Evolutionary conservation across 2,113 vertebrate genomes (phyloP), one percentile per base, ranked within the genome.

Genomic region (Eurystomus gularis): DNA sequence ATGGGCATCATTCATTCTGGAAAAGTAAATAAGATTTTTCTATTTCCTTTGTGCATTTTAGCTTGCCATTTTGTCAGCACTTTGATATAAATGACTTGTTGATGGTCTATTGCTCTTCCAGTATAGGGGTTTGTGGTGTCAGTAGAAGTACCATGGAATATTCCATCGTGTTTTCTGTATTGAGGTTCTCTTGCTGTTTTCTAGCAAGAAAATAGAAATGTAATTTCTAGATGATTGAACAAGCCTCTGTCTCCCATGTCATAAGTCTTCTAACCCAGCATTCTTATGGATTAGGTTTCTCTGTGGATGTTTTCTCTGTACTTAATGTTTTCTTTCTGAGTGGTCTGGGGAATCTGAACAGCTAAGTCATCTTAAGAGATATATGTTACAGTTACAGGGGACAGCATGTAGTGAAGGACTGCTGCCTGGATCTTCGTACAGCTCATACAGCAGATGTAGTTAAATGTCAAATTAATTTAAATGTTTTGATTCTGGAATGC

Each of bases 401-500:
- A 54, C 37, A 54, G 69, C 23, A 19, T 3, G 0, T 26, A 79
- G 72, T 0, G 3, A 58, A 54, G 54, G 65, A 79, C 64, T 86
- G 46, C 49, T 0, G 1, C 24, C 42, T 64, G 33, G 5, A 42
- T 58, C 86, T 90, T 90, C 2, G 0, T 83, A 25, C 49, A 66
- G 54, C 88, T 93, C 18, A 4, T 15, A 17, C 19, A 93, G 60
- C 88, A 93, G 94, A 93, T 91, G 69, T 42, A 94, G 39, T 68
- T 94, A 95, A 96, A 94, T 94, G 95, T 82, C 89, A 94, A 48
- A 82, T 87, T 51, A 68, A 64, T 94, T 79, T 79, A 76, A 76
- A 82, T 88, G 48, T 85, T 84, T 91, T 93, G 69, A n/a, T 92
- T 92, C 42, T 42, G 52, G 35, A 86, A 64, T 75, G 73, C 29